Conservation (phyloP, 1,140 invertebrate species). For the Riptortus pedestris region DNA sequence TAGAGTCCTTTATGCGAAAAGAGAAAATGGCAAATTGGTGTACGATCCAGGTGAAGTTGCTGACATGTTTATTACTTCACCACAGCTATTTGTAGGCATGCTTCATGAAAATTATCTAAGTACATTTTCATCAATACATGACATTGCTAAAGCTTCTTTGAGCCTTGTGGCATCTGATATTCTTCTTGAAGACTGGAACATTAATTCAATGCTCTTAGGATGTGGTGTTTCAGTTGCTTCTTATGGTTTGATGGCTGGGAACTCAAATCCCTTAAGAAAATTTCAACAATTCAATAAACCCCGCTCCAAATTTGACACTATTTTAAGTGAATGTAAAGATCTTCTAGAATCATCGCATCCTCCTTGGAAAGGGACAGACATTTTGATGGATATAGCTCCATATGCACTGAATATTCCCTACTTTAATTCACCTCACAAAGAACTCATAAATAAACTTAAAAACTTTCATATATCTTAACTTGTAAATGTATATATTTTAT, state of each 20-base stretch:
- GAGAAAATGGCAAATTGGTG: conserved; percentile 10
- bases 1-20: conserved; percentile 21
- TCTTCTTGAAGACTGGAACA: conserved; percentile 4
- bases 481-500: no score
- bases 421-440: background rate
- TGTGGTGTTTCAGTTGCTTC: conserved; percentile 4
- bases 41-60: conserved; percentile 14
- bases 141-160: conserved; percentile 8
- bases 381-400: conserved; percentile 5
- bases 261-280: conserved; percentile 7
- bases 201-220: background rate
- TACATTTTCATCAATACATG: conserved; percentile 21
- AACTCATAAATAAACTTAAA: background rate
- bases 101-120: conserved; percentile 24
- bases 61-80: conserved; percentile 13
- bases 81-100: conserved; percentile 23
- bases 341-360: background rate
- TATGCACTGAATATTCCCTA: background rate
- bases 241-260: background rate
- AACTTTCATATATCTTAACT: no score
- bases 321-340: background rate
- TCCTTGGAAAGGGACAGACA: background rate
- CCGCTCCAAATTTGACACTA: background rate
- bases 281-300: conserved; percentile 21
- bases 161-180: conserved; percentile 15